Conservation (phyloP, 2,113 vertebrate genomes). For the Callithrix jacchus region DNA sequence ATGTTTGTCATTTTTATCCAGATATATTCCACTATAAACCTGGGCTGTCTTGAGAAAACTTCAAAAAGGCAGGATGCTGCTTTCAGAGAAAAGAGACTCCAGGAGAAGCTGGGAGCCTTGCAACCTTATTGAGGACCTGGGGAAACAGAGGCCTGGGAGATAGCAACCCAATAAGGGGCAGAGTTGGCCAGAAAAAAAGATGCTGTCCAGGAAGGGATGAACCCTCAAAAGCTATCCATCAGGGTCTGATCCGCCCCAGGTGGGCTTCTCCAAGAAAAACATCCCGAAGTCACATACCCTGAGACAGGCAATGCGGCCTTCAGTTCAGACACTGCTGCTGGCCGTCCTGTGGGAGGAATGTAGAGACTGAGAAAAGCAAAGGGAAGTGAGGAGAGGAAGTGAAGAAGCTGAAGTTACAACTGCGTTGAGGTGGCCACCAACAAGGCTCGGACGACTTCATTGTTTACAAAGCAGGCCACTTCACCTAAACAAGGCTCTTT, state of each 20-base stretch:
- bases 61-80: not conserved
- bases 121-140: not conserved
- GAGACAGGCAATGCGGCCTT: not conserved
- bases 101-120: not conserved
- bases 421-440: fast-evolving
- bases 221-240: not conserved
- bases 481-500: not conserved
- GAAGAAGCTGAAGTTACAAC: not conserved
- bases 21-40: not conserved
- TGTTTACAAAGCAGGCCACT: not conserved
- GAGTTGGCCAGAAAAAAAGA: not conserved
- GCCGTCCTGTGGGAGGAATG: not conserved
- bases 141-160: not conserved
- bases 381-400: not conserved
- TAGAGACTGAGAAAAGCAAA: not conserved
- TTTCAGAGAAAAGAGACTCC: not conserved
- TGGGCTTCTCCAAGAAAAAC: not conserved
- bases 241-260: not conserved
- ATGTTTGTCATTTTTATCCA: not conserved
- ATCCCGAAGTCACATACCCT: not conserved
- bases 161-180: not conserved
- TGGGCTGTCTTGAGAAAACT: not conserved
- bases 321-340: fast-evolving
- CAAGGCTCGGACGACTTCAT: too few relatives aligned
- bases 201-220: not conserved